A percentile compares a stretch with the other conserved stretches of the same genome.
Conservation (phyloP, 2,888 invertebrate species). For the Drosophila nr. medialis region DNA sequence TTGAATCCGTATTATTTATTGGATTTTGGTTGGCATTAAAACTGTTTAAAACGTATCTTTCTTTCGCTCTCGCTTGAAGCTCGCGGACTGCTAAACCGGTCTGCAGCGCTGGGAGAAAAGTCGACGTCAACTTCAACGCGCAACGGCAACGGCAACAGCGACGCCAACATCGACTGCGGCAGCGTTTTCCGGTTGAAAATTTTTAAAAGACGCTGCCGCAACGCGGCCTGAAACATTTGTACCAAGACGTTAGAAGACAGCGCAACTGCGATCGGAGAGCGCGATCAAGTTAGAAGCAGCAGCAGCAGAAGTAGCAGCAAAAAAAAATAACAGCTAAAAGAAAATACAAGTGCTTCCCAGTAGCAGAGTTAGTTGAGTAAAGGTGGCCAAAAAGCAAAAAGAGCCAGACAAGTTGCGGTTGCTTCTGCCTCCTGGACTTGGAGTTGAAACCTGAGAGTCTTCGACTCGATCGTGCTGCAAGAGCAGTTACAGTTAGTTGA, state of each 20-base stretch:
- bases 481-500: conserved; percentile 81
- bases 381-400: conserved; percentile 16
- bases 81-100: conserved; percentile 62
- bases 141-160: conserved; percentile 32
- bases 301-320: conserved; percentile 10
- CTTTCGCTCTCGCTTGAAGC: conserved; percentile 8
- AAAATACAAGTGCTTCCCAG: conserved; percentile 27
- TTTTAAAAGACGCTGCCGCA: conserved; percentile 85
- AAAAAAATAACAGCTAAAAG: conserved; percentile 16
- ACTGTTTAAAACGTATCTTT: conserved; percentile 25
- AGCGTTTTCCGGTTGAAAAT: conserved; percentile 80
- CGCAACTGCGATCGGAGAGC: conserved; percentile 62
- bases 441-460: conserved; percentile 21
- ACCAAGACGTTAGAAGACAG: conserved; percentile 84
- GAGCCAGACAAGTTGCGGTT: conserved; percentile 12
- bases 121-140: conserved; percentile 21
- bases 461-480: conserved; percentile 37
- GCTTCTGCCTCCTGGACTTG: conserved; percentile 33
- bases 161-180: conserved; percentile 22
- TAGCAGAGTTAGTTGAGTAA: conserved; percentile 13
- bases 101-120: conserved; percentile 60
- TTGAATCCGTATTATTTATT: conserved; percentile 1
- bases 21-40: conserved; percentile 3
- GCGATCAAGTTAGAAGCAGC: conserved; percentile 15
- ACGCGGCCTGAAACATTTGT: conserved; percentile 84